Conservation (phyloP, 2,113 vertebrate genomes). For the Chionodraco myersi region DNA sequence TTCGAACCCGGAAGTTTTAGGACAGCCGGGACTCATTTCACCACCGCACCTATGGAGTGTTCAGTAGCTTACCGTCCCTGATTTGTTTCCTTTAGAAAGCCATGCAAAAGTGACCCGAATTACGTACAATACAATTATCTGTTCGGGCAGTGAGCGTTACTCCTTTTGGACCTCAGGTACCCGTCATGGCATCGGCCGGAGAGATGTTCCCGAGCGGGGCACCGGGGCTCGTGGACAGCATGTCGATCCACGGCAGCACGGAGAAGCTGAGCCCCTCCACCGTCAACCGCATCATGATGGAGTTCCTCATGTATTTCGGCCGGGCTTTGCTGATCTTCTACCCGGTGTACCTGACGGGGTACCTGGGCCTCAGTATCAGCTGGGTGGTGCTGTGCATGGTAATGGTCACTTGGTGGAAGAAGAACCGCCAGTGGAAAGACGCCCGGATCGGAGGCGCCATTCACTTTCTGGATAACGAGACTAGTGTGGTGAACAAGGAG, state of each 20-base stretch:
- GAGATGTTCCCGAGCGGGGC: background rate
- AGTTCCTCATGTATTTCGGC: constrained; percentile 78
- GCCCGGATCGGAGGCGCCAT: constrained; percentile 87
- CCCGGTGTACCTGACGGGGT: constrained; percentile 91
- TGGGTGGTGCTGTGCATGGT: constrained; percentile 90
- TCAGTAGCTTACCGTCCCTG: accelerated
- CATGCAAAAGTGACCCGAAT: background rate
- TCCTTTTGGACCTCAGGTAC: background rate
- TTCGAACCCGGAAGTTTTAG: constrained; percentile 65
- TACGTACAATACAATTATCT: no score
- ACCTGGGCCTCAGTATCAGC: constrained; percentile 88
- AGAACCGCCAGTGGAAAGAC: constrained; percentile 88
- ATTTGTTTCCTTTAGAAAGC: no score
- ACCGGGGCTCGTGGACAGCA: constrained; percentile 17
- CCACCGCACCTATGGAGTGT: background rate
- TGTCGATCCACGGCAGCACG: constrained; percentile 3
- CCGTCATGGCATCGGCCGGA: constrained; percentile 46
- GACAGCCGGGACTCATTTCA: background rate
- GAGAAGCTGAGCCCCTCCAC: constrained; percentile 62
- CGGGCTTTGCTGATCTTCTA: constrained; percentile 84
- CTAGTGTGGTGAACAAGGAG: constrained; percentile 83
- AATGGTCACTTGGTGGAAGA: constrained; percentile 89
- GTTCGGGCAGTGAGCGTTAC: background rate
- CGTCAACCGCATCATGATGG: constrained; percentile 78
- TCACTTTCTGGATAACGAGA: constrained; percentile 88